Evolutionary conservation across 2,888 invertebrate genomes (phyloP), one percentile per base, ranked within the genome.

Genomic region (Eupeodes luniger): DNA sequence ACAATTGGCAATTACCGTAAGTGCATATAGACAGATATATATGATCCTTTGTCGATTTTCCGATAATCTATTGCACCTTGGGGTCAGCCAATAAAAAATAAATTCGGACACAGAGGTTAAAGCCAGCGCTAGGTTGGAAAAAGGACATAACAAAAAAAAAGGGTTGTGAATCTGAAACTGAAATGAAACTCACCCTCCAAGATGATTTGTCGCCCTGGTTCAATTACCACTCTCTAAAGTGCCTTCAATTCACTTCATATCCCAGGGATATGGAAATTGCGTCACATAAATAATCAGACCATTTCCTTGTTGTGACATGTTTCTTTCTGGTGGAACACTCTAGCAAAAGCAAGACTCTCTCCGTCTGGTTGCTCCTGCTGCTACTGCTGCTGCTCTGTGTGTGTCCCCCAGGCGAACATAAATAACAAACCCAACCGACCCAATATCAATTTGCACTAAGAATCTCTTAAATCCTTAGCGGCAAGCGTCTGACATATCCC

Each of bases 271-370:
- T 90, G 90, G 89, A 90, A 90, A 90, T 90, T 90, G 90, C 90
- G 89, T 89, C 89, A 90, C 90, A 90, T 90, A 90, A 90, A 90
- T 90, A 90, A 90, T 89, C 89, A 89, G 89, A 55, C 88, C 86
- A 78, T 89, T 90, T 90, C 84, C 85, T 87, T 88, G 74, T 89
- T 90, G 90, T 90, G 90, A 90, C 90, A 90, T 89, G 86, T 90
- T 89, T 78, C 55, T 62, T 55, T 77, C 2, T 12, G 11, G 36
- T 69, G 47, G 57, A 7, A 7, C 5, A 7, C 40, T 40, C 40
- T 5, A 40, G 9, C 40, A 5, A 40, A 40, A 44, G 51, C 27
- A 4, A 40, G 51, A 40, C 40, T 67, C 51, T 53, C 12, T 53
- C 53, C 27, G 27, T 27, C 12, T 40, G 34, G 14, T 34, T 62